These are phyloP conservation scores for Rhadinocentrus ornatus DNA, from an alignment of 2,797 vertebrate genomes.

Conservation along the genomic window DNA sequence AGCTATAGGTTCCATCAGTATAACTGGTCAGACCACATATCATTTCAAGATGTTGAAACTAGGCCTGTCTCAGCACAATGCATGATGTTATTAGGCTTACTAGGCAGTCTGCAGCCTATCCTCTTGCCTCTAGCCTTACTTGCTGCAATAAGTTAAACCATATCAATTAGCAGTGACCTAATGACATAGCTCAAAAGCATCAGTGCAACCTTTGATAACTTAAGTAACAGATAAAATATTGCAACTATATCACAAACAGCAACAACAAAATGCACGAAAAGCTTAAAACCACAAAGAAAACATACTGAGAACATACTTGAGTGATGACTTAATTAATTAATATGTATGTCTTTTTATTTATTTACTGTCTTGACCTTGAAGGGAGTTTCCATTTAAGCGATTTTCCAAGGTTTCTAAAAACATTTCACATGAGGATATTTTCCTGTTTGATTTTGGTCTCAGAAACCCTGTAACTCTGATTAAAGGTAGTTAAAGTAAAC, in stretches of 20 bases:
- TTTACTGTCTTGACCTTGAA: background rate
- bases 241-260: background rate
- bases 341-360: constrained; percentile 30
- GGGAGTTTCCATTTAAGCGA: constrained; percentile 22
- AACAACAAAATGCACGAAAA: background rate
- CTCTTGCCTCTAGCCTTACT: no score
- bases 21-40: background rate
- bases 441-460: constrained; percentile 3
- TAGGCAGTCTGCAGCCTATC: background rate
- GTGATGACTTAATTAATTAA: background rate
- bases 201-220: background rate
- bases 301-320: no score
- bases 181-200: background rate
- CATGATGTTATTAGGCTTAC: background rate
- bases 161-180: no score
- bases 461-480: constrained; percentile 10
- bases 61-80: background rate
- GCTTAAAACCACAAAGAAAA: background rate
- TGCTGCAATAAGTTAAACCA: no score
- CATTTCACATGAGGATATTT: constrained; percentile 27
- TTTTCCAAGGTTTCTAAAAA: constrained; percentile 25
- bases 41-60: background rate
- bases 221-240: background rate
- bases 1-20: no score
- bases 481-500: constrained; percentile 14